phyloP scores from a whole-genome alignment of 2,888 invertebrate species.

The Xanthostigma xanthostigma region DNA sequence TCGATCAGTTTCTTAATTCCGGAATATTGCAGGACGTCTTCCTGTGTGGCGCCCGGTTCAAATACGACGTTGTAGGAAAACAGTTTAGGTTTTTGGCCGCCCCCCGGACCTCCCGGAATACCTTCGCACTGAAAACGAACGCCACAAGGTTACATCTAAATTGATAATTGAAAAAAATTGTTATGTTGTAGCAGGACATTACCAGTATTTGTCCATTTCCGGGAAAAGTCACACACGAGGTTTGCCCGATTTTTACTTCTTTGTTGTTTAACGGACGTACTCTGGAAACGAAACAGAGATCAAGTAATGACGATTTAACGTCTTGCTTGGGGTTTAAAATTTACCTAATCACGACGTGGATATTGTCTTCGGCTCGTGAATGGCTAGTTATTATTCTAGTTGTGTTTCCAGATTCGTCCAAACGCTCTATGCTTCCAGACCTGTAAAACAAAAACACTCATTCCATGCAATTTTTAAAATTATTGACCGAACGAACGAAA shows the following conservation, averaged over 20 bases:
- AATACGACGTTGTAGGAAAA: conserved; percentile 93
- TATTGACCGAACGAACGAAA: no score
- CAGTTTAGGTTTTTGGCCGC: conserved; percentile 61
- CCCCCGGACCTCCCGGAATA: conserved; percentile 30
- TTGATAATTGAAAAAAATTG: neutral
- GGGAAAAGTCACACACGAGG: conserved; percentile 63
- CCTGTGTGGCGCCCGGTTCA: conserved; percentile 75
- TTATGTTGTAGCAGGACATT: conserved; percentile 9
- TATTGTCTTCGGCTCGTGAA: conserved; percentile 60
- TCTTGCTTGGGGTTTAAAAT: conserved; percentile 5
- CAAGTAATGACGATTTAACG: neutral
- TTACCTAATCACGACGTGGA: conserved; percentile 77
- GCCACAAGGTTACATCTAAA: no score
- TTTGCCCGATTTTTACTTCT: conserved; percentile 54
- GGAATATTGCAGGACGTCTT: conserved; percentile 77
- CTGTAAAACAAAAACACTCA: conserved; percentile 18
- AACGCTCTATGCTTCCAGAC: conserved; percentile 31
- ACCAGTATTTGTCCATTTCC: conserved; percentile 74
- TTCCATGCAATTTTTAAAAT: conserved; percentile 1
- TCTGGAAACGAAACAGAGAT: conserved; percentile 29
- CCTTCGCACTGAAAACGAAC: conserved; percentile 29
- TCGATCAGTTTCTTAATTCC: conserved; percentile 82
- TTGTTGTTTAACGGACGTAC: conserved; percentile 68
- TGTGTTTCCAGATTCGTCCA: conserved; percentile 29
- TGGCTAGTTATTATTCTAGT: conserved; percentile 31